Evolutionary conservation across 2,113 vertebrate species (phyloP).

Genomic region (Pseudopipra pipra): DNA sequence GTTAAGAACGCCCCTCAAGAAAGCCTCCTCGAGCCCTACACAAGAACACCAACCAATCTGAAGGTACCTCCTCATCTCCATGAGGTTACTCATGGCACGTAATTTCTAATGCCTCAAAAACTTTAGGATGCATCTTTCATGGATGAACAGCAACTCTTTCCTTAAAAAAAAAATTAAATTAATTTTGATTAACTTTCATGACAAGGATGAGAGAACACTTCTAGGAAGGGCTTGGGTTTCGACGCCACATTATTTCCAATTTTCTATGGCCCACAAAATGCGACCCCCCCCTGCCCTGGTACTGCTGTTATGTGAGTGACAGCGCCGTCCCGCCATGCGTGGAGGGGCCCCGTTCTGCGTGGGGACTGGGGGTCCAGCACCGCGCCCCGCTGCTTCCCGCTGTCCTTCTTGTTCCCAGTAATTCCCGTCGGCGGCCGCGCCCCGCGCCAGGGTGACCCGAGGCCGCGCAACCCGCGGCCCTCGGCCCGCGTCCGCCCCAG

Average conservation of each 20-base stretch:
- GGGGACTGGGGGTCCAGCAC: not conserved
- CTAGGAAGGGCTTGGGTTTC: not conserved
- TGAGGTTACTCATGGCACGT: not conserved
- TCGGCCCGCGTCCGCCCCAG: not conserved
- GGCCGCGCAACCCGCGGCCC: not conserved
- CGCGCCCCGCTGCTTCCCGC: not conserved
- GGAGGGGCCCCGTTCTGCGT: not conserved
- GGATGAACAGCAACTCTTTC: not conserved
- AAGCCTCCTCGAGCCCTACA: not conserved
- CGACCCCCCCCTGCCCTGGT: accelerated
- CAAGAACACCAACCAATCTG: not conserved
- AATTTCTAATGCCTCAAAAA: not conserved
- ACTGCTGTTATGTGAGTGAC: not conserved
- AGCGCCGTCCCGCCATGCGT: not conserved
- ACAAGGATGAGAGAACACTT: not conserved
- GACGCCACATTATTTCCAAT: accelerated
- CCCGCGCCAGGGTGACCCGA: not conserved
- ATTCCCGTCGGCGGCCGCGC: not conserved
- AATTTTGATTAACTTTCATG: not conserved
- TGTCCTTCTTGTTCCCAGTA: not conserved
- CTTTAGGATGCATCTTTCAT: not conserved
- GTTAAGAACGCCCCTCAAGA: not conserved
- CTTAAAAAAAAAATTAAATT: not conserved
- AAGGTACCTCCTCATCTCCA: not conserved
- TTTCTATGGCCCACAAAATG: not conserved